Evolutionary conservation across 1,140 invertebrate genomes (phyloP).

Genomic region (Branchinecta lindahli): DNA sequence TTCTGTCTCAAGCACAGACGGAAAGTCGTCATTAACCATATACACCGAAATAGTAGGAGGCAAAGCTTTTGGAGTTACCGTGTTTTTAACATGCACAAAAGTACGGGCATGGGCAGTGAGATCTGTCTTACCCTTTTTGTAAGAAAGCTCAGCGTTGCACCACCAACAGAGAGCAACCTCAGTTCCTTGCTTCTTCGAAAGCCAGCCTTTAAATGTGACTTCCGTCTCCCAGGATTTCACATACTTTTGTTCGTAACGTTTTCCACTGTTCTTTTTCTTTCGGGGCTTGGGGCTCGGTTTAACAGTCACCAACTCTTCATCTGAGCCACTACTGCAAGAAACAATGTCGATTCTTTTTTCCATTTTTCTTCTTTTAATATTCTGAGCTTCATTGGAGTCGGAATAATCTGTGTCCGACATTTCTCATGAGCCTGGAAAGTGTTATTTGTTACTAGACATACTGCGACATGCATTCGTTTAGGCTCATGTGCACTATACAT

Average conservation of each 20-base stretch:
- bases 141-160: slow-evolving; percentile 7
- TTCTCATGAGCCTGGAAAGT: slow-evolving; percentile 4
- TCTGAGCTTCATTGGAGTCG: slow-evolving; percentile 7
- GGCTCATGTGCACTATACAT: no score
- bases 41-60: no score
- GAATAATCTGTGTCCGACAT: slow-evolving; percentile 8
- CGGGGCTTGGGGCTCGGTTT: no score
- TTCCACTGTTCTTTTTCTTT: background rate
- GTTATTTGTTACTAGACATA: slow-evolving; percentile 9
- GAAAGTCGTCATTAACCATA: slow-evolving; percentile 1
- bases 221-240: slow-evolving; percentile 8
- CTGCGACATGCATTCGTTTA: no score
- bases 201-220: no score
- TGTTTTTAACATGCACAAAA: slow-evolving; percentile 9
- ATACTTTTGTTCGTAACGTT: slow-evolving; percentile 8
- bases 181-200: no score
- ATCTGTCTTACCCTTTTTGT: slow-evolving; percentile 9
- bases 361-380: slow-evolving; percentile 1
- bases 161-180: background rate
- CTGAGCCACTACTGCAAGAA: slow-evolving; percentile 7
- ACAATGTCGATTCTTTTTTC: no score
- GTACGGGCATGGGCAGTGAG: slow-evolving; percentile 3
- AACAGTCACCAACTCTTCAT: background rate
- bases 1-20: background rate
- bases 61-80: background rate